phyloP scores from a whole-genome alignment of 2,888 invertebrate species.

The Chaetoderma sp. region DNA sequence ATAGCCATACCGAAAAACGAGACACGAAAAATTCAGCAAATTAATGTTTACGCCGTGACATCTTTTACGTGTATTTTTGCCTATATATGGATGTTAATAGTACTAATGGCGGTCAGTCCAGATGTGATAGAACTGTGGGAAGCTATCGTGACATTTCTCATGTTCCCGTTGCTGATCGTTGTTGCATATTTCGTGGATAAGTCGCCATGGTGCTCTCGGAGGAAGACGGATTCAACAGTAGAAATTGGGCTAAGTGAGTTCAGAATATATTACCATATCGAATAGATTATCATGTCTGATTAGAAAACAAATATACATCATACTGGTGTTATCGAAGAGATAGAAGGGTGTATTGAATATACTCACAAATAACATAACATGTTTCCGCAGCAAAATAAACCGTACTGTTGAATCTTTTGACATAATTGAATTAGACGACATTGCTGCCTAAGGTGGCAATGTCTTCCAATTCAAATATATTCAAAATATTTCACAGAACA shows the following conservation, averaged over 20 bases:
- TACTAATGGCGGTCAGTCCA: slow-evolving; percentile 69
- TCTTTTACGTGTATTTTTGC: slow-evolving; percentile 72
- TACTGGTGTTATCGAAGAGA: too few relatives aligned
- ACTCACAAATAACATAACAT: too few relatives aligned
- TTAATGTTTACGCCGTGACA: slow-evolving; percentile 70
- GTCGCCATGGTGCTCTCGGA: slow-evolving; percentile 49
- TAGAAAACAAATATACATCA: too few relatives aligned
- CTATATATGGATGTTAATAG: slow-evolving; percentile 75
- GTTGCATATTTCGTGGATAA: slow-evolving; percentile 74
- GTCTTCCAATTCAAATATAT: too few relatives aligned
- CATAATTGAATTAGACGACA: too few relatives aligned
- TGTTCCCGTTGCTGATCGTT: slow-evolving; percentile 73
- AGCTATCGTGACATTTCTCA: slow-evolving; percentile 73
- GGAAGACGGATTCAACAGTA: slow-evolving; percentile 48
- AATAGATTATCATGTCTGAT: too few relatives aligned
- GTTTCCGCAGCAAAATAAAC: too few relatives aligned
- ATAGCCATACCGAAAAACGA: slow-evolving; percentile 70
- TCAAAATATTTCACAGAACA: too few relatives aligned
- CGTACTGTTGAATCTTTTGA: too few relatives aligned
- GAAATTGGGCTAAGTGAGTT: slow-evolving; percentile 60
- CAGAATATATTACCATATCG: neutral
- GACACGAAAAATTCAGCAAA: slow-evolving; percentile 67
- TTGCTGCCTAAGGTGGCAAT: too few relatives aligned
- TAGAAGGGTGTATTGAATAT: too few relatives aligned
- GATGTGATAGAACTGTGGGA: slow-evolving; percentile 73